Evolutionary conservation across 1,140 invertebrate species (phyloP), one percentile per base, ranked within the genome.

Genomic region (Monochamus saltuarius): DNA sequence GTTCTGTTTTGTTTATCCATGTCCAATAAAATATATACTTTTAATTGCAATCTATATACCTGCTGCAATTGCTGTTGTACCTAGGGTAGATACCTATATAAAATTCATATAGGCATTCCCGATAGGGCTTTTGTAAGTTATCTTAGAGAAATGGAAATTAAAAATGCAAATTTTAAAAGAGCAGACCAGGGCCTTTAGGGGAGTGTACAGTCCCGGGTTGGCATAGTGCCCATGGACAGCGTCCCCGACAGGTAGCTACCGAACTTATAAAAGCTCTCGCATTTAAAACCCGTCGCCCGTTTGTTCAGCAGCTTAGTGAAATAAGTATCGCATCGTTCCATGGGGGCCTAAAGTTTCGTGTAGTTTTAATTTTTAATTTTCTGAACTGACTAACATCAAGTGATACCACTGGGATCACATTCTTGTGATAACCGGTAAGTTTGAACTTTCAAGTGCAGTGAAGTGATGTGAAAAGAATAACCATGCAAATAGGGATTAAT

Each of bases 201-300:
- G 22, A 29, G 22, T 29, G 22, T 45, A 56, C 45, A 62, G 14
- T 57, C 66, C 65, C 46, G 60, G 53, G 43, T 69, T 73, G 73
- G 72, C 72, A 65, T 10, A 22, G 17, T 66, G 70, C 74, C 72
- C 66, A 64, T 64, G 58, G 64, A 65, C 65, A 63, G 53, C 54
- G 59, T 70, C 65, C 62, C 61, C 68, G 70, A 73, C 72, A 75
- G 73, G 73, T 74, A 75, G 72, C 70, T 66, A 76, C 75, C 73
- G 76, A 75, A 69, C 67, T 75, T 75, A 75, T 76, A 77, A 75
- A 76, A 74, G 73, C 69, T 40, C 53, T 52, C 65, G 58, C 72
- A 67, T 65, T 65, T 46, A 65, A 55, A 66, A 45, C 65, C 67
- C 67, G 66, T 56, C 60, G 72, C 71, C 70, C 72, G 73, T 75